Conservation (phyloP, 2,888 invertebrate species). For the Lapara coniferarum region DNA sequence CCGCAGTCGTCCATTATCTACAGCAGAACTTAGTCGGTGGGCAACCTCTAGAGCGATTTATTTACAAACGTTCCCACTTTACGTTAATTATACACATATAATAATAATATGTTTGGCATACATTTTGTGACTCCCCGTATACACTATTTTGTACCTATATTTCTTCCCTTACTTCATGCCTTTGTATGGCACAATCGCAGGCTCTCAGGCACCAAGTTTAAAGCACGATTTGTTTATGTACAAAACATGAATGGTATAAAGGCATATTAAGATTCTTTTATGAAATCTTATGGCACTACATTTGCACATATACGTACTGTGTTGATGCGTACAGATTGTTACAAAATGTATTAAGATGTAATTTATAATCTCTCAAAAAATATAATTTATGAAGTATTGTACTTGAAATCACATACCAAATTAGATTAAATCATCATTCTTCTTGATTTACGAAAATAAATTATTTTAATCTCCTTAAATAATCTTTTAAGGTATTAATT, state of each 20-base stretch:
- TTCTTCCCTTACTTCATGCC: conserved; percentile 53
- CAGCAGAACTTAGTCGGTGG: conserved; percentile 75
- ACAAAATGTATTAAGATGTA: conserved; percentile 28
- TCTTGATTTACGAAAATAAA: too few relatives aligned
- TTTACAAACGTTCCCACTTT: conserved; percentile 62
- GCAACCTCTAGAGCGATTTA: conserved; percentile 68
- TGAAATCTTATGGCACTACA: conserved; percentile 75
- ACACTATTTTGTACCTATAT: conserved; percentile 73
- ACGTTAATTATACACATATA: conserved; percentile 58
- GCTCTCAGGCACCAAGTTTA: conserved; percentile 68
- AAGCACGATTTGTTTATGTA: conserved; percentile 62
- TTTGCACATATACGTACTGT: conserved; percentile 66
- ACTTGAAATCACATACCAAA: not conserved
- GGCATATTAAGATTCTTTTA: conserved; percentile 38
- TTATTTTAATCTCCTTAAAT: too few relatives aligned
- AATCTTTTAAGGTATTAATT: too few relatives aligned
- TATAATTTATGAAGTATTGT: not conserved
- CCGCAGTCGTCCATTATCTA: conserved; percentile 46
- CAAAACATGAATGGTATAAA: conserved; percentile 44
- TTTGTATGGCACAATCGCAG: conserved; percentile 64
- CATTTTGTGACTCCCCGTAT: conserved; percentile 79
- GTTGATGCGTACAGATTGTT: conserved; percentile 45
- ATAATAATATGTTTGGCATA: conserved; percentile 77
- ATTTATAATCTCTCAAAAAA: not conserved
- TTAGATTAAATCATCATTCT: not conserved